Base-by-base conservation (phyloP, 2,888 invertebrate genomes). In the Diaperis boleti region DNA sequence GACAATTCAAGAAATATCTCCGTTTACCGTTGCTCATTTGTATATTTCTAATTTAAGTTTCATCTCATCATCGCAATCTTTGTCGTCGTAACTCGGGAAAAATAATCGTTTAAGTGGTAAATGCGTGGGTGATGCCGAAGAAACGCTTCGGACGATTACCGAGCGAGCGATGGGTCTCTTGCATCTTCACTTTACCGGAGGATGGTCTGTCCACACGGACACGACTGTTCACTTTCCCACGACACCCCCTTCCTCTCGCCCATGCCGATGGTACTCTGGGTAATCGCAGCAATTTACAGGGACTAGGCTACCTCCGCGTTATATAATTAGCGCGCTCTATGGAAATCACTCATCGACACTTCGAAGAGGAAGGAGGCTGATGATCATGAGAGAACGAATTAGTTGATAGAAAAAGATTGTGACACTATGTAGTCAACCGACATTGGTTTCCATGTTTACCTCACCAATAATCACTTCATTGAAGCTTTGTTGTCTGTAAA, bases 201-300 rank as follows among this genome's bases (percentile, higher is more conserved):
- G 54, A 52, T 44, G 60, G 47, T 56, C 44, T 44, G 22, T 42
- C 59, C 39, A 49, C 45, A 59, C 59, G 50, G 50, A 59, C 60
- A 60, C 60, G 60, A 60, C 49, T 60, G 52, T 60, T 60, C 60
- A 60, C 60, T 60, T 60, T 60, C 60, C 60, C 60, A 60, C 60
- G 60, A 44, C 60, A 54, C 52, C 60, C 54, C 54, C 60, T 29
- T 31, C 60, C 41, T 42, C 29, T 11, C 33, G 39, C 35, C 52
- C 52, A 26, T 41, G 41, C 22, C 14, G 15, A n/a, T n/a, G n/a
- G n/a, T n/a, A n/a, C n/a, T n/a, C 8, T 29, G 26, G 26, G 47
- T 31, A 31, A 47, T 47, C 47, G 29, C 47, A 29, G 47, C 47
- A 47, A 31, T 47, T 31, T 45, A 45, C 45, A 17, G 37, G 39